Base-by-base conservation (phyloP, 2,888 invertebrate genomes). In the Brachynemurus nebulosus region DNA sequence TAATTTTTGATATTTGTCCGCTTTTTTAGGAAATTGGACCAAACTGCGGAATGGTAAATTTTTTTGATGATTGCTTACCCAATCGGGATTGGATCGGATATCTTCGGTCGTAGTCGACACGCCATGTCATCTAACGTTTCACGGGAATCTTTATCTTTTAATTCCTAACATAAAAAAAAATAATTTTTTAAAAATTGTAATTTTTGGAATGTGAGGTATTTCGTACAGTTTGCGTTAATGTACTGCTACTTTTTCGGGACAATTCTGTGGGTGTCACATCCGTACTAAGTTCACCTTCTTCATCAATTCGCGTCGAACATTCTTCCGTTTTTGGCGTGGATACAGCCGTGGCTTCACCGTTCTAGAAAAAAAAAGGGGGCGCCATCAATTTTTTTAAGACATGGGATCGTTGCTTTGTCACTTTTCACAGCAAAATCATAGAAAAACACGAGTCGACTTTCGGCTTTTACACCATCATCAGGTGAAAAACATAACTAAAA, bases 51-150 rank as follows among this genome's bases (percentile, higher is more conserved):
- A n/a, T n/a, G n/a, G n/a, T n/a, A n/a, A n/a, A 45, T 25, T 39
- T 25, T 14, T 18, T 11, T 30, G 35, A 20, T 19, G 17, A 16
- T 40, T 37, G 47, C 67, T 66, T 60, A 78, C 79, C 76, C 76
- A 49, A 85, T 85, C 2, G 84, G 82, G 57, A 85, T 85, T 1
- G 85, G 84, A 58, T 81, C 80, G 0, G 83, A 82, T 23, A 70
- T 65, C 53, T 76, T 74, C 14, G 71, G 52, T 53, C 72, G 65
- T 59, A 51, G 69, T 59, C 57, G 68, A 39, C 51, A 56, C 45
- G 47, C 47, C 20, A 44, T 46, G 34, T 47, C 42, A 35, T 52
- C 53, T 16, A 42, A 30, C 14, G 8, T 34, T 9, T 42, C 42
- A 8, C n/a, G 20, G 11, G 34, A 34, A 12, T 30, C 30, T 8